Evolutionary conservation across 1,140 invertebrate genomes (phyloP).

Genomic region (Zaprionus vittiger): DNA sequence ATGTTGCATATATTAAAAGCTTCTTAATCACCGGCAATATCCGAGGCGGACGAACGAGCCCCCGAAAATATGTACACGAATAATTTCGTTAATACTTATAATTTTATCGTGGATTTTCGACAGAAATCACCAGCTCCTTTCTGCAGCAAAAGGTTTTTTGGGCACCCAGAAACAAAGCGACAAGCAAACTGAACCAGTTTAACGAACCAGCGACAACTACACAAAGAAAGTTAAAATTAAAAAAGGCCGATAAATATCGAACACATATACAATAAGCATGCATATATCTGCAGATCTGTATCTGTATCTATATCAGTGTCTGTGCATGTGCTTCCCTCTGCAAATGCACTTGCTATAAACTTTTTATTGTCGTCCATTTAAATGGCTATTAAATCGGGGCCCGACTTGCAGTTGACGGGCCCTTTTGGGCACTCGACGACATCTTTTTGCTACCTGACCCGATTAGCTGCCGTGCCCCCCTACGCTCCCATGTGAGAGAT

Average conservation of each 20-base stretch:
- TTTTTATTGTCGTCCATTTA: conserved; percentile 25
- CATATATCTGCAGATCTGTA: conserved; percentile 12
- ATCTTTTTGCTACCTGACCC: conserved; percentile 63
- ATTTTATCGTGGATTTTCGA: conserved; percentile 60
- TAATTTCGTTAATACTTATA: conserved; percentile 59
- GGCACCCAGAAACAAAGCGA: conserved; percentile 36
- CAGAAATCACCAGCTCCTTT: neutral
- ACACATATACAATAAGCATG: neutral
- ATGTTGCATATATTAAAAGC: conserved; percentile 51
- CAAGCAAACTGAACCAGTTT: conserved; percentile 59
- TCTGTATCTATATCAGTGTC: neutral
- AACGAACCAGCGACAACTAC: conserved; percentile 42
- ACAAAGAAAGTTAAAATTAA: conserved; percentile 81
- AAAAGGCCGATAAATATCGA: conserved; percentile 29
- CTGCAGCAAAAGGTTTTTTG: neutral
- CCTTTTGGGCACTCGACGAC: conserved; percentile 50
- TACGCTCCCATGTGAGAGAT: neutral
- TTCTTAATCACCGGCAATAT: conserved; percentile 61
- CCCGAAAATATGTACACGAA: conserved; percentile 62
- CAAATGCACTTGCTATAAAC: conserved; percentile 42
- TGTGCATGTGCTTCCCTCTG: conserved; percentile 14
- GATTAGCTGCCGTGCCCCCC: conserved; percentile 10
- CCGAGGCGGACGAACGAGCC: conserved; percentile 58
- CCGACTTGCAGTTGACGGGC: conserved; percentile 56
- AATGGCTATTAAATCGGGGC: conserved; percentile 38